Conservation (phyloP, 30 jellyfish, hydroid and myxozoan genomes). For the Pelagia noctiluca region DNA sequence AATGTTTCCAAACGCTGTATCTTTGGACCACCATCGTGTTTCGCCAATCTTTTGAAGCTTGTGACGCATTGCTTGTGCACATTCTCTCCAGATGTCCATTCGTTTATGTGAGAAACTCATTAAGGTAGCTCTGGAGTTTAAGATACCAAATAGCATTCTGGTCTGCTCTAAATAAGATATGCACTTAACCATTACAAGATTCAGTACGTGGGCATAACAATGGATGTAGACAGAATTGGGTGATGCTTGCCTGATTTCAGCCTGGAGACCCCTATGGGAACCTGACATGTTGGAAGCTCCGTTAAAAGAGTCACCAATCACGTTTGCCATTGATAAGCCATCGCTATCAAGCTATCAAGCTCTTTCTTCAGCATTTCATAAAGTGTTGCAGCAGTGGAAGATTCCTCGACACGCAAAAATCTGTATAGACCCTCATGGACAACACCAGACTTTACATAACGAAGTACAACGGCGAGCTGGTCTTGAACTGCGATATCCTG, state of each 20-base stretch:
- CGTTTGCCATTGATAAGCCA: neutral
- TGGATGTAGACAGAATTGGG: constrained; percentile 13
- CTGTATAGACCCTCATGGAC: neutral
- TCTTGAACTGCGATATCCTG: neutral
- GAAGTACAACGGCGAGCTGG: neutral
- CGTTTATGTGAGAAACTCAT: constrained; percentile 2
- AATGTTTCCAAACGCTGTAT: neutral
- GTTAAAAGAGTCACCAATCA: neutral
- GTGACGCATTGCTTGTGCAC: neutral
- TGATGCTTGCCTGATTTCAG: constrained; percentile 12
- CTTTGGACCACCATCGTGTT: constrained; percentile 3
- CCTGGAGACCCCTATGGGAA: constrained; percentile 9
- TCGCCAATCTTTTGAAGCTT: constrained; percentile 20
- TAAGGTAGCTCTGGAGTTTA: neutral
- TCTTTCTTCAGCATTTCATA: neutral
- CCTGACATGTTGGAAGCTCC: constrained; percentile 5
- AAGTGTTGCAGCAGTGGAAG: neutral
- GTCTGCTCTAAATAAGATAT: constrained; percentile 5
- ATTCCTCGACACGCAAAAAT: neutral
- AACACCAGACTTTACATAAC: neutral
- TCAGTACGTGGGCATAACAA: constrained; percentile 9
- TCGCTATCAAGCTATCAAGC: neutral
- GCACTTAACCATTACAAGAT: constrained; percentile 8
- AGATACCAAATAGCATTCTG: constrained; percentile 7
- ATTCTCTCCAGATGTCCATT: constrained; percentile 18